phyloP scores from a whole-genome alignment of 2,888 invertebrate species.

The Ophioninae sp. region DNA sequence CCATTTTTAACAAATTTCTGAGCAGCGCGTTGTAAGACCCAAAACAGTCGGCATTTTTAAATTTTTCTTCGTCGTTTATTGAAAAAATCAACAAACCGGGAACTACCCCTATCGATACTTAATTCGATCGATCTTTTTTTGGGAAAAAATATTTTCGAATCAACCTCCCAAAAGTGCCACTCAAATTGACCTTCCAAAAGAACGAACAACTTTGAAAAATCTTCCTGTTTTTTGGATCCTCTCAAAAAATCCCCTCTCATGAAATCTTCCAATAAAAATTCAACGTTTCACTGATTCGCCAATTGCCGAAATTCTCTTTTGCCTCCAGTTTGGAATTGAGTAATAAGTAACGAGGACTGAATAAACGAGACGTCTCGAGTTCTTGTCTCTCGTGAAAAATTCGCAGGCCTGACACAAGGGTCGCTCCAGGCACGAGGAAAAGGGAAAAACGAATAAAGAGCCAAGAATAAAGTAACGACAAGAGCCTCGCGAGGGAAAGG shows the following conservation, averaged over 20 bases:
- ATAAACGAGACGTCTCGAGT: conserved; percentile 68
- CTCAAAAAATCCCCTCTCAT: not conserved
- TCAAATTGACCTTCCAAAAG: too few species aligned
- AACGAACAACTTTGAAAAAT: too few species aligned
- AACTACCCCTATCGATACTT: too few species aligned
- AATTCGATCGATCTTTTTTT: too few species aligned
- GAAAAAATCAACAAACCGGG: too few species aligned
- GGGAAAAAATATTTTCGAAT: too few species aligned
- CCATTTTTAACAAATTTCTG: too few species aligned
- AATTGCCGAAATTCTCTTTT: not conserved
- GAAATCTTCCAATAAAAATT: not conserved
- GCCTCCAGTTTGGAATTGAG: not conserved
- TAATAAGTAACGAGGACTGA: conserved; percentile 69
- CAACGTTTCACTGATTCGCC: not conserved
- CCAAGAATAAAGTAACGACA: conserved; percentile 24
- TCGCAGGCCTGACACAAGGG: conserved; percentile 12
- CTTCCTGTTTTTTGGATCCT: not conserved
- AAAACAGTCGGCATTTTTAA: too few species aligned
- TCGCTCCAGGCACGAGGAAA: not conserved
- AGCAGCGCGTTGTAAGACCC: too few species aligned
- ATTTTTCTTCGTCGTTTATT: too few species aligned
- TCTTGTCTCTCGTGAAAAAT: conserved; percentile 55
- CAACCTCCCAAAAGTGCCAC: too few species aligned
- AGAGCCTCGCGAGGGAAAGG: conserved; percentile 57
- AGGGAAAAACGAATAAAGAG: conserved; percentile 21